Conservation (phyloP, 2,797 vertebrate species). For the Peromyscus eremicus region DNA sequence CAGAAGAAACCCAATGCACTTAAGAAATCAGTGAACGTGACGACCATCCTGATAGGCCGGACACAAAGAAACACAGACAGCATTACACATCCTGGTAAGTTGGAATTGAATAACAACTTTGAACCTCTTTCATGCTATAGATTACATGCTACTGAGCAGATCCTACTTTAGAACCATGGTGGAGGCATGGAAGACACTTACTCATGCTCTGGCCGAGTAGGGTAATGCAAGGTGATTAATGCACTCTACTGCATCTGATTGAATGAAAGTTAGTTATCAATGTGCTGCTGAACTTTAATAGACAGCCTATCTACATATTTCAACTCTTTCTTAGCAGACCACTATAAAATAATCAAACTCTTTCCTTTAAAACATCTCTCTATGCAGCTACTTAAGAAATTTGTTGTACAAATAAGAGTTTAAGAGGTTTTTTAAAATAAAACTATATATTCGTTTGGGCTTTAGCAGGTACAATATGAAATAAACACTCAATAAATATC, state of each 20-base stretch:
- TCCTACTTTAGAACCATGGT: background rate
- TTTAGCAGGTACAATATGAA: background rate
- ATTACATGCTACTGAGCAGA: background rate
- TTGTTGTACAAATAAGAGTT: background rate
- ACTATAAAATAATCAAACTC: slow-evolving; percentile 33
- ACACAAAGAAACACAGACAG: slow-evolving; percentile 88
- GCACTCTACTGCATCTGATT: background rate
- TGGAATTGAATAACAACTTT: slow-evolving; percentile 33
- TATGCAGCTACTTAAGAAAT: background rate
- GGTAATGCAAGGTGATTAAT: background rate
- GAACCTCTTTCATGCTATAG: background rate
- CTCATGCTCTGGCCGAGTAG: background rate
- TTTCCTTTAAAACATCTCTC: background rate
- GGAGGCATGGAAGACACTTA: background rate
- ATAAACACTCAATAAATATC: background rate
- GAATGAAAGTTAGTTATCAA: background rate
- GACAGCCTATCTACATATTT: background rate
- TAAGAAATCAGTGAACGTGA: slow-evolving; percentile 84
- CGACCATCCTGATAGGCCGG: slow-evolving; percentile 79
- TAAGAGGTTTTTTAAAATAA: background rate
- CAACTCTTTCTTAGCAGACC: background rate
- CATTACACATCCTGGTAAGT: slow-evolving; percentile 86
- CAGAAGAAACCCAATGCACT: slow-evolving; percentile 82
- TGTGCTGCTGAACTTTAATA: background rate
- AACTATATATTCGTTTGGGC: background rate